A percentile compares a stretch with the other conserved stretches of the same genome.
These are phyloP conservation scores for Epinephelus lanceolatus DNA, from an alignment of 2,113 vertebrate species.

Conservation along the genomic window DNA sequence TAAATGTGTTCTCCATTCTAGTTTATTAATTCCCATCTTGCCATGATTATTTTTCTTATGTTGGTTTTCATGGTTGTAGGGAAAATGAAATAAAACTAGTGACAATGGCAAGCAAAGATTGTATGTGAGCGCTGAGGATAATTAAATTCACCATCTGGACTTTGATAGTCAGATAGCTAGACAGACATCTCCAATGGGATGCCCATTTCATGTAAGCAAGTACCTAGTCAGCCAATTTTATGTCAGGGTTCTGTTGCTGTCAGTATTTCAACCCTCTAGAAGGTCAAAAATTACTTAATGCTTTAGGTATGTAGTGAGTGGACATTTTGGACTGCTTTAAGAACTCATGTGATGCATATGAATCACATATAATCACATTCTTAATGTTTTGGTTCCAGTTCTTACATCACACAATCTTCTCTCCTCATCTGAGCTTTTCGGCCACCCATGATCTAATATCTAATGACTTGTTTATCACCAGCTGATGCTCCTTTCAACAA, in stretches of 20 bases:
- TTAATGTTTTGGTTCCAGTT: background rate
- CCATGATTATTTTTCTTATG: background rate
- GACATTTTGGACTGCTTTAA: background rate
- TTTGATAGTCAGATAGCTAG: background rate
- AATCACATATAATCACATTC: background rate
- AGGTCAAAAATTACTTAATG: background rate
- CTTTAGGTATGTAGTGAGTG: background rate
- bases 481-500: slow-evolving; percentile 69
- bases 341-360: background rate
- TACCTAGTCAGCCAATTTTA: background rate
- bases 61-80: background rate
- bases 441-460: slow-evolving; percentile 12
- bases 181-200: background rate
- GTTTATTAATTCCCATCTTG: background rate
- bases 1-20: background rate
- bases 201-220: background rate
- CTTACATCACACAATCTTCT: background rate
- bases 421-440: slow-evolving; percentile 16
- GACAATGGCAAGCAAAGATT: background rate
- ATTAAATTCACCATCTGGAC: background rate
- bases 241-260: background rate
- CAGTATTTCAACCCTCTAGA: background rate
- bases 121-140: background rate
- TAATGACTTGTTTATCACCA: slow-evolving; percentile 56
- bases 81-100: background rate